Conservation (phyloP, 1,140 invertebrate genomes). For the Laupala kohalensis region DNA sequence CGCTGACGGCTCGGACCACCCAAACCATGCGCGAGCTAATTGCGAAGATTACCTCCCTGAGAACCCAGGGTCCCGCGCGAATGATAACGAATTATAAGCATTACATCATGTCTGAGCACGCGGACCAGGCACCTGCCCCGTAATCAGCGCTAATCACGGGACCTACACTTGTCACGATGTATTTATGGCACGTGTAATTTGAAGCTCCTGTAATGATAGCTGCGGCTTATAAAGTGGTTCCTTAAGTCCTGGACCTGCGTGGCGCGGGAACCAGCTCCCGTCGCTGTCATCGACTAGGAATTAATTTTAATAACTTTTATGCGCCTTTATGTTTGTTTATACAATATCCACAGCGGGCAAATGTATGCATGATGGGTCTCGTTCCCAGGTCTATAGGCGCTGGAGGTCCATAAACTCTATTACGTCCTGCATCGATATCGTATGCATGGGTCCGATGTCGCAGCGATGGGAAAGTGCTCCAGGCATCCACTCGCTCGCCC, state of each 20-base stretch:
- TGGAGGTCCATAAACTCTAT: background rate
- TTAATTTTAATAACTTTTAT: background rate
- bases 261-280: background rate
- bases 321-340: background rate
- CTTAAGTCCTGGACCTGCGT: background rate
- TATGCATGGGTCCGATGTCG: background rate
- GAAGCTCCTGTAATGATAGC: background rate
- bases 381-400: background rate
- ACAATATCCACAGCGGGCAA: background rate
- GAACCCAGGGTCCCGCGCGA: background rate
- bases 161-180: background rate
- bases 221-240: background rate
- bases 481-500: too few species aligned
- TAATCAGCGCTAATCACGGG: background rate
- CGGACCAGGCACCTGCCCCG: background rate
- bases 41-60: background rate
- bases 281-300: background rate
- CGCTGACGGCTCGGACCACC: slow-evolving; percentile 3
- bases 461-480: too few species aligned
- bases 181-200: background rate
- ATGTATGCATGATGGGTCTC: background rate
- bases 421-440: background rate
- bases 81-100: background rate
- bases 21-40: slow-evolving; percentile 7
- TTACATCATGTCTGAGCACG: background rate